Evolutionary conservation across 1,140 invertebrate species (phyloP).

Genomic region (Eufriesea mexicana): DNA sequence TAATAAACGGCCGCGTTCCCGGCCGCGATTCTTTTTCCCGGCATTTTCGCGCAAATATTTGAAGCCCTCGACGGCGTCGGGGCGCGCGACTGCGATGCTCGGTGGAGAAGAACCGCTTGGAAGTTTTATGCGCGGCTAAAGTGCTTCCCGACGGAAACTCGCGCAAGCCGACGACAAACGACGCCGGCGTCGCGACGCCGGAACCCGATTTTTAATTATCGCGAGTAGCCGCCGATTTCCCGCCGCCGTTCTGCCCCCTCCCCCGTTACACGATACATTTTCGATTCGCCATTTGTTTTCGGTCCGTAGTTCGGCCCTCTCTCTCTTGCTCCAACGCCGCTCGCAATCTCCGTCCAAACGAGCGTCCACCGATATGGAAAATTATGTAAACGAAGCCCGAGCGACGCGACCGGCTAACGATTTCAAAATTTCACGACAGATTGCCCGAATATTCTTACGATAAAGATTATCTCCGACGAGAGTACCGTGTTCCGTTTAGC

Average conservation of each 20-base stretch:
- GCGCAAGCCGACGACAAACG: conserved; percentile 2
- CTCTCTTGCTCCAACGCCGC: not conserved
- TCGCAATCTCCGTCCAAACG: not conserved
- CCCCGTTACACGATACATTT: not conserved
- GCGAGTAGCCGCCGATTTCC: not conserved
- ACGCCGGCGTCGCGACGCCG: not conserved
- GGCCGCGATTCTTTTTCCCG: not conserved
- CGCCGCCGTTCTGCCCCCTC: not conserved
- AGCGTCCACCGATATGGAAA: not conserved
- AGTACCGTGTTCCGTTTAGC: not conserved
- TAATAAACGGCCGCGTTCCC: not conserved
- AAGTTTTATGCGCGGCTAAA: conserved; percentile 7
- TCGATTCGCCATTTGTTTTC: not conserved
- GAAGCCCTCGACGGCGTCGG: not conserved
- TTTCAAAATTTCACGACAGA: conserved; percentile 20
- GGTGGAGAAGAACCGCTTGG: not conserved
- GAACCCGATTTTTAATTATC: conserved; percentile 17
- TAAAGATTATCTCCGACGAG: not conserved
- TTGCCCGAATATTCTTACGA: not conserved
- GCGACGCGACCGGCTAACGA: not conserved
- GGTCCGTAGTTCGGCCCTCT: not conserved
- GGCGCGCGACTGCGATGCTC: no score
- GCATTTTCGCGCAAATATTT: conserved; percentile 26
- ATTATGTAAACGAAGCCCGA: not conserved
- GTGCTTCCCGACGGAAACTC: conserved; percentile 17